phyloP scores from a whole-genome alignment of 2,113 vertebrate genomes.

The Gallinago jamesoni region DNA sequence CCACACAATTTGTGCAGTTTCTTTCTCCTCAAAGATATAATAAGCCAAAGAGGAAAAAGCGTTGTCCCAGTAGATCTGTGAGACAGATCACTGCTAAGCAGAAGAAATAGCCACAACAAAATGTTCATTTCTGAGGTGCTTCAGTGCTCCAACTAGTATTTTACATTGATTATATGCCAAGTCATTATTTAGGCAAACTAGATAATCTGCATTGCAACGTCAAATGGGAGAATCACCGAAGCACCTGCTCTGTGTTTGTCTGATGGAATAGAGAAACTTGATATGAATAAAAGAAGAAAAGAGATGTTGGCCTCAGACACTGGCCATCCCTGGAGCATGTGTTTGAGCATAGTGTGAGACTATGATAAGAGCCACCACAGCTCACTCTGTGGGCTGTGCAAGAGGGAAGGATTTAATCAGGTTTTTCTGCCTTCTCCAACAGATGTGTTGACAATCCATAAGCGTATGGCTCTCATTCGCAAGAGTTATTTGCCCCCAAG shows the following conservation, averaged over 20 bases:
- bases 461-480: background rate
- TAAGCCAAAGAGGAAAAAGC: background rate
- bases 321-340: background rate
- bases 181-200: background rate
- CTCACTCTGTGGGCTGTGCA: background rate
- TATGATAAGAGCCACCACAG: background rate
- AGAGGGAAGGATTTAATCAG: background rate
- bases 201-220: background rate
- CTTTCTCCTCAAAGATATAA: background rate
- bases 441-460: background rate
- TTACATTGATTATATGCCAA: background rate
- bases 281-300: background rate
- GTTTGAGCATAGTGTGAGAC: background rate
- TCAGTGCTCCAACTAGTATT: background rate
- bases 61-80: background rate
- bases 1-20: background rate
- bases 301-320: background rate
- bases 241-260: background rate
- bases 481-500: slow-evolving; percentile 22
- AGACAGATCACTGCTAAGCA: background rate
- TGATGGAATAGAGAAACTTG: background rate
- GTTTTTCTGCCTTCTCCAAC: background rate
- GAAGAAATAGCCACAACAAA: background rate
- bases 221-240: background rate
- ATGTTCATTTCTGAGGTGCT: background rate